Percentiles rank a stretch among this genome's conserved stretches.
Conservation (phyloP, 2,888 invertebrate genomes). For the Lycocerus yunnanus region DNA sequence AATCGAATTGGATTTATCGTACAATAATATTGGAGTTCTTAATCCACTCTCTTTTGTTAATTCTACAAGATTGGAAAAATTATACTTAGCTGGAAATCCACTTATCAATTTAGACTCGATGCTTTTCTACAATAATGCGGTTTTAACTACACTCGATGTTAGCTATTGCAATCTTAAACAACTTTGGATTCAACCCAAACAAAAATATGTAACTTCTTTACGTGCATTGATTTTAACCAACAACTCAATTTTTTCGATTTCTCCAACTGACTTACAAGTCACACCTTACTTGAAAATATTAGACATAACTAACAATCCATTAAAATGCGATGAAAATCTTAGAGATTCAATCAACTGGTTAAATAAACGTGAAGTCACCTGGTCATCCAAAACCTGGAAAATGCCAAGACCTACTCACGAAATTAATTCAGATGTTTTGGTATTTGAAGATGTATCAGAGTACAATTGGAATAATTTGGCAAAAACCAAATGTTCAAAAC, state of each 20-base stretch:
- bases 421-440: conserved; percentile 2
- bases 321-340: conserved; percentile 71
- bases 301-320: conserved; percentile 68
- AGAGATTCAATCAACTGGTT: conserved; percentile 69
- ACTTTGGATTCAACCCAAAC: conserved; percentile 61
- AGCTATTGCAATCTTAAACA: conserved; percentile 70
- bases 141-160: conserved; percentile 70
- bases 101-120: conserved; percentile 66
- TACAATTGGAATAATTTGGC: conserved; percentile 20
- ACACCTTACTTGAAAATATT: conserved; percentile 63
- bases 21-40: conserved; percentile 68
- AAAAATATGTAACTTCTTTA: conserved; percentile 44
- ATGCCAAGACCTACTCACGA: conserved; percentile 28
- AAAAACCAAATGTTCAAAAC: conserved; percentile 45
- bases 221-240: conserved; percentile 60
- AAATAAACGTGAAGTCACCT: conserved; percentile 62
- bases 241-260: conserved; percentile 63
- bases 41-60: conserved; percentile 68
- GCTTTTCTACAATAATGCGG: conserved; percentile 66
- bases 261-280: conserved; percentile 63
- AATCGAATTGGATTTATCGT: conserved; percentile 71
- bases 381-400: conserved; percentile 47
- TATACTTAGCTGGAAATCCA: conserved; percentile 76
- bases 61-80: conserved; percentile 66
- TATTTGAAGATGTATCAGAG: conserved; percentile 6